These are phyloP conservation scores for Chromobotia macracanthus DNA, from an alignment of 2,797 vertebrate species.

Conservation along the genomic window DNA sequence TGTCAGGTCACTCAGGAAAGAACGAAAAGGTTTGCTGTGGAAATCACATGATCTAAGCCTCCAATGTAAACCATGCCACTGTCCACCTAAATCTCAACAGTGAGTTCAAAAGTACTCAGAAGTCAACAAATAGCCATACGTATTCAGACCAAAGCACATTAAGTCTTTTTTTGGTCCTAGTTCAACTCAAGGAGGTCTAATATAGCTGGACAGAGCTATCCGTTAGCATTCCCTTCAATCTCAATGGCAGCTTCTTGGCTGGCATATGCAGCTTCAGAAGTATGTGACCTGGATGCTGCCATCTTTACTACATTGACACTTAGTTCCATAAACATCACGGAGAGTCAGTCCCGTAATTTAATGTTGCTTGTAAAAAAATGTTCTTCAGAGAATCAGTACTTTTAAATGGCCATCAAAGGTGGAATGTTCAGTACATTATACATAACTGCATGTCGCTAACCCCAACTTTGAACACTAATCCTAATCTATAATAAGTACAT, in stretches of 20 bases:
- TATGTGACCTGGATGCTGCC: not conserved
- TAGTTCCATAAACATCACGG: not conserved
- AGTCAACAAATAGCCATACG: not conserved
- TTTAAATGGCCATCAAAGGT: too few relatives aligned
- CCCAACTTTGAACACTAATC: too few relatives aligned
- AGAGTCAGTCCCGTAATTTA: not conserved
- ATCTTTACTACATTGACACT: not conserved
- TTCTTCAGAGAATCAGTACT: too few relatives aligned
- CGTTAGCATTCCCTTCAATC: not conserved
- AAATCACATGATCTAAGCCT: not conserved
- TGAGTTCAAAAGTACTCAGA: not conserved
- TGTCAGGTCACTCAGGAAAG: not conserved
- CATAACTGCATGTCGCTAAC: too few relatives aligned
- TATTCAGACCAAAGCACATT: not conserved
- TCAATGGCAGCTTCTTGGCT: not conserved
- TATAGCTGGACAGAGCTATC: not conserved
- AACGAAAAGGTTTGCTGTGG: not conserved
- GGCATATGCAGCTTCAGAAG: not conserved
- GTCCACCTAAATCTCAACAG: too few relatives aligned
- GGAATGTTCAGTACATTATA: too few relatives aligned
- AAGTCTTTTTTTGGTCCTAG: not conserved
- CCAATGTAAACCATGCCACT: too few relatives aligned
- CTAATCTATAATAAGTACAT: too few relatives aligned
- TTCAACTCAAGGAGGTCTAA: not conserved
- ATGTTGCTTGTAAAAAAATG: too few relatives aligned